Conservation (phyloP, 2,888 invertebrate species). For the Phrixothrix hirtus region DNA sequence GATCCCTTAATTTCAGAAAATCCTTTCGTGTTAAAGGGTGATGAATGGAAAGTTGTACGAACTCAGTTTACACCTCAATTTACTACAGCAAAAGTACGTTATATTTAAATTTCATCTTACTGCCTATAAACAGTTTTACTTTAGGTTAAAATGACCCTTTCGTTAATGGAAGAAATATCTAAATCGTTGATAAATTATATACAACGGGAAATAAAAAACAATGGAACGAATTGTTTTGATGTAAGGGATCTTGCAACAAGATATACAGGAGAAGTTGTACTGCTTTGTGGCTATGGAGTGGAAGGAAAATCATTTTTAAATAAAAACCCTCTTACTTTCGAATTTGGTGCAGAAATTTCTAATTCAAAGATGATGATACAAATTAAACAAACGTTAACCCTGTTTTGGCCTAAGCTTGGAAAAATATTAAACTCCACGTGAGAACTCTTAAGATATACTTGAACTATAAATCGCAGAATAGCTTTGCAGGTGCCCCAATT, state of each 20-base stretch:
- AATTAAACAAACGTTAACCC: constrained; percentile 23
- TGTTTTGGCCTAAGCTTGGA: constrained; percentile 37
- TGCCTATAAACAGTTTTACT: neutral
- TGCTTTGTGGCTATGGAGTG: constrained; percentile 54
- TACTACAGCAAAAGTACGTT: constrained; percentile 50
- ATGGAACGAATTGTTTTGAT: constrained; percentile 43
- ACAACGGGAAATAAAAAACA: neutral
- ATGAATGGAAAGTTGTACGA: constrained; percentile 56
- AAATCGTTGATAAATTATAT: neutral
- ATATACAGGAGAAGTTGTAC: constrained; percentile 54
- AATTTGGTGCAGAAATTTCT: constrained; percentile 16
- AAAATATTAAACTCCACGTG: neutral
- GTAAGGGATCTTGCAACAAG: constrained; percentile 52
- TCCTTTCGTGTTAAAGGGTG: constrained; percentile 52
- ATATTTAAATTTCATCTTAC: neutral
- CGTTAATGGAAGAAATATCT: neutral
- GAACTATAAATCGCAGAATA: neutral
- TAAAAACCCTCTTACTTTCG: constrained; percentile 47
- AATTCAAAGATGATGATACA: neutral
- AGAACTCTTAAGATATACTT: constrained; percentile 14
- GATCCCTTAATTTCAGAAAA: constrained; percentile 54
- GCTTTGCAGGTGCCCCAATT: neutral
- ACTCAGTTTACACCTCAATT: constrained; percentile 56
- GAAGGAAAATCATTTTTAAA: constrained; percentile 49
- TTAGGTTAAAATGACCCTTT: neutral